Base-by-base conservation (phyloP, 1,140 invertebrate species). In the Apocrypta bakeri region DNA sequence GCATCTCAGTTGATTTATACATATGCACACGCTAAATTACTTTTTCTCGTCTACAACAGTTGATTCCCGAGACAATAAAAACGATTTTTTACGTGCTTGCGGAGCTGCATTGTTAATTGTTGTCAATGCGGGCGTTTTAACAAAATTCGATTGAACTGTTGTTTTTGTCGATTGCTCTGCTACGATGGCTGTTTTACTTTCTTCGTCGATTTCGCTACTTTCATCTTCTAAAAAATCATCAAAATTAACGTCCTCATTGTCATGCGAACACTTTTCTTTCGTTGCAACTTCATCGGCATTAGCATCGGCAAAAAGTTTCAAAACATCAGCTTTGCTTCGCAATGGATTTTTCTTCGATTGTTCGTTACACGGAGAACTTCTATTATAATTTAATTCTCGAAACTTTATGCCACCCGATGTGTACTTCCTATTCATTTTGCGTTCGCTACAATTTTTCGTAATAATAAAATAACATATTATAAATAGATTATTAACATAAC, bases 361-460 rank as follows among this genome's bases (percentile, higher is more conserved):
- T n/a, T 48, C 1, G 9, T 81, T 42, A 11, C 76, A 17, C 1
- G 66, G 21, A 3, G 48, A 31, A 61, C 3, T 56, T n/a, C 63
- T 79, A n/a, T 12, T 69, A 17, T 72, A 71, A 48, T 84, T 42
- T 27, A 84, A 73, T 8, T 84, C 83, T 0, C 83, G 83, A 77
- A 84, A 84, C 48, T 81, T 81, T 11, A 84, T 81, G 1, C 83
- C 56, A 6, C 73, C 79, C 0, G 27, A 77, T 25, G 4, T 37
- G 27, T 81, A 76, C 25, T 80, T 76, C 72, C 61, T 76, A 27
- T 84, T 81, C 83, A 84, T 84, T 21, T 69, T 79, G 27, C 14
- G 21, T 4, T 29, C 12, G n/a, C 42, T 73, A 61, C 72, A 75
- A 75, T 25, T 24, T n/a, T n/a, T n/a, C n/a, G n/a, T n/a, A n/a